A percentile compares a stretch with the other conserved stretches of the same genome.
Evolutionary conservation across 2,113 vertebrate species (phyloP).

Genomic region (Terrapene triunguis): DNA sequence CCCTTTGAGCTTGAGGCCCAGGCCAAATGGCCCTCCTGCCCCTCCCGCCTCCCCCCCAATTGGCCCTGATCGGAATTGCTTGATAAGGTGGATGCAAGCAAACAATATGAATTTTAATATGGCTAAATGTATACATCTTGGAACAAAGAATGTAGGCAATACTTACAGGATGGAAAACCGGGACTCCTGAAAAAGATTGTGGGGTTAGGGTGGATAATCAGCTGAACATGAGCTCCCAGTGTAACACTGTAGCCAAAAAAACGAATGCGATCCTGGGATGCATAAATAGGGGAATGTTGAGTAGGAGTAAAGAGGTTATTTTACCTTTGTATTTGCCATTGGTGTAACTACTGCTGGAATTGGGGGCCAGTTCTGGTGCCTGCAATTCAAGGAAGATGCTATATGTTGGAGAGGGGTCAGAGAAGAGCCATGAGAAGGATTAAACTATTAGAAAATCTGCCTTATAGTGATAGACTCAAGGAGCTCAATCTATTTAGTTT

Average conservation of each 20-base stretch:
- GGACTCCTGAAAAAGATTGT: not conserved
- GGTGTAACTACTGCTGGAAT: not conserved
- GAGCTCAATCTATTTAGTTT: not conserved
- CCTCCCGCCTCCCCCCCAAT: no score
- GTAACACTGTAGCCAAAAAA: not conserved
- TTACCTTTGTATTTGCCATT: not conserved
- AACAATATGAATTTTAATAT: not conserved
- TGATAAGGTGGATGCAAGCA: not conserved
- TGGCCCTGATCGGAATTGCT: not conserved
- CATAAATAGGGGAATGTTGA: not conserved
- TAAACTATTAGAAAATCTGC: not conserved
- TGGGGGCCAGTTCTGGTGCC: not conserved
- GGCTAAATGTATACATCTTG: not conserved
- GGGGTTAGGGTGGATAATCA: not conserved
- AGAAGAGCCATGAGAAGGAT: not conserved
- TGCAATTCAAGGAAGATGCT: not conserved
- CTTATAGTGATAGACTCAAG: not conserved
- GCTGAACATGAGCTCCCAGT: not conserved
- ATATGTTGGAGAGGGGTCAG: not conserved
- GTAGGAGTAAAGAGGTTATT: not conserved
- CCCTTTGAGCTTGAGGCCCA: no score
- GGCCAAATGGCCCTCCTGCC: no score
- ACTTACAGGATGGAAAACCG: not conserved
- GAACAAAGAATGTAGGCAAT: not conserved
- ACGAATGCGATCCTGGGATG: not conserved